Conservation (phyloP, 2,888 invertebrate species). For the Nephrotoma flavescens region DNA sequence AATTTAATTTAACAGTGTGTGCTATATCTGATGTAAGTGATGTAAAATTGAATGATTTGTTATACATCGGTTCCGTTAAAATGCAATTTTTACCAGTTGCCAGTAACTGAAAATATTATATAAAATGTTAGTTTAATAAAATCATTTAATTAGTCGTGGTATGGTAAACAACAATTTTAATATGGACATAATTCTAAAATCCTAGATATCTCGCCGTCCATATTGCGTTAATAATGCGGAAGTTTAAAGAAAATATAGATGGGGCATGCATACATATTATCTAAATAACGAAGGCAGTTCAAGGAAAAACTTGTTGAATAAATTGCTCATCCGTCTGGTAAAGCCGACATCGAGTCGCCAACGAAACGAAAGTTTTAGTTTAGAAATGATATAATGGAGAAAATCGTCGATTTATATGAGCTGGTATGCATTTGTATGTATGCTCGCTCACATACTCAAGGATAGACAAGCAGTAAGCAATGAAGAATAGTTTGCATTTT, state of each 20-base stretch:
- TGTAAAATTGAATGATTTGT: slow-evolving; percentile 24
- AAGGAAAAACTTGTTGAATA: background rate
- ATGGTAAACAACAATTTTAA: too few relatives aligned
- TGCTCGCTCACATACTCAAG: too few relatives aligned
- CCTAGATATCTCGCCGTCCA: too few relatives aligned
- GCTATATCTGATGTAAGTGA: slow-evolving; percentile 24
- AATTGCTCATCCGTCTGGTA: background rate
- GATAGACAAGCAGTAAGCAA: too few relatives aligned
- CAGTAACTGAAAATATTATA: background rate
- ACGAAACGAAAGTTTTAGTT: background rate
- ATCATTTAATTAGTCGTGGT: background rate
- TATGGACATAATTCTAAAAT: too few relatives aligned
- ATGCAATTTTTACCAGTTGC: slow-evolving; percentile 14
- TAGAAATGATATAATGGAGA: too few relatives aligned
- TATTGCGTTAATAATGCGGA: too few relatives aligned
- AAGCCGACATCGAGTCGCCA: background rate
- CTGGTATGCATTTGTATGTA: too few relatives aligned
- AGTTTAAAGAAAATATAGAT: too few relatives aligned
- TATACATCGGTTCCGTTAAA: slow-evolving; percentile 27
- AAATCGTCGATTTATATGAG: too few relatives aligned
- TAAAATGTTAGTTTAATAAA: background rate
- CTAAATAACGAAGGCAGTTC: background rate
- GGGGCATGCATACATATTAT: too few relatives aligned
- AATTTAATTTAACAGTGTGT: slow-evolving; percentile 17
- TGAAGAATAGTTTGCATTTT: too few relatives aligned